Evolutionary conservation across 2,888 invertebrate genomes (phyloP).

Genomic region (Ochlodes sylvanus): DNA sequence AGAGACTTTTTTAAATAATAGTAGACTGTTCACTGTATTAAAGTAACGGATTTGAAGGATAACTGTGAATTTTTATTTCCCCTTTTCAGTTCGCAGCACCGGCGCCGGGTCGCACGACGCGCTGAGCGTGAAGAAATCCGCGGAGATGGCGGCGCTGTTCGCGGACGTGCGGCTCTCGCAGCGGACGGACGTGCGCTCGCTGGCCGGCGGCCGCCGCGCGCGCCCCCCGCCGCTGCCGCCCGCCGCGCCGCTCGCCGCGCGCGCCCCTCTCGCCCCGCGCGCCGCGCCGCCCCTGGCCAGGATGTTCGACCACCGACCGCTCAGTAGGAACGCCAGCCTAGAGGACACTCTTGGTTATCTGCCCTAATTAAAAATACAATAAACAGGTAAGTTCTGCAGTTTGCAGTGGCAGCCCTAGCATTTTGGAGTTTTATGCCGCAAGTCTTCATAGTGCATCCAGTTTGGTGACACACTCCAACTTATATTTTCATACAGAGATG

Average conservation of each 20-base stretch:
- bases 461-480: no score
- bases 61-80: not conserved
- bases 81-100: constrained; percentile 72
- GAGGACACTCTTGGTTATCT: constrained; percentile 88
- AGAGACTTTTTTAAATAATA: no score
- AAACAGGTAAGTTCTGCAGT: not conserved
- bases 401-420: not conserved
- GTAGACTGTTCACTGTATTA: no score
- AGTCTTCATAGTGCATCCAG: no score
- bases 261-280: constrained; percentile 52
- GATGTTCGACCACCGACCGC: constrained; percentile 70
- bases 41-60: no score
- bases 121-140: constrained; percentile 93
- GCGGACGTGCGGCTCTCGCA: constrained; percentile 90
- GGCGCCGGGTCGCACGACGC: constrained; percentile 87
- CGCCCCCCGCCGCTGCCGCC: constrained; percentile 56
- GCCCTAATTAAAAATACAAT: constrained; percentile 58
- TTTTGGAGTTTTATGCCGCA: not conserved
- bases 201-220: constrained; percentile 60
- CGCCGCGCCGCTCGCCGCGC: constrained; percentile 53
- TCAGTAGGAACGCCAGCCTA: constrained; percentile 81
- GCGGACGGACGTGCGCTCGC: constrained; percentile 86
- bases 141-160: constrained; percentile 94
- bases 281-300: constrained; percentile 58
- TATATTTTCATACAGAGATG: no score